Percentiles rank a stretch among this genome's conserved stretches.
phyloP scores from a whole-genome alignment of 2,113 vertebrate species.

The Cisticola juncidis region DNA sequence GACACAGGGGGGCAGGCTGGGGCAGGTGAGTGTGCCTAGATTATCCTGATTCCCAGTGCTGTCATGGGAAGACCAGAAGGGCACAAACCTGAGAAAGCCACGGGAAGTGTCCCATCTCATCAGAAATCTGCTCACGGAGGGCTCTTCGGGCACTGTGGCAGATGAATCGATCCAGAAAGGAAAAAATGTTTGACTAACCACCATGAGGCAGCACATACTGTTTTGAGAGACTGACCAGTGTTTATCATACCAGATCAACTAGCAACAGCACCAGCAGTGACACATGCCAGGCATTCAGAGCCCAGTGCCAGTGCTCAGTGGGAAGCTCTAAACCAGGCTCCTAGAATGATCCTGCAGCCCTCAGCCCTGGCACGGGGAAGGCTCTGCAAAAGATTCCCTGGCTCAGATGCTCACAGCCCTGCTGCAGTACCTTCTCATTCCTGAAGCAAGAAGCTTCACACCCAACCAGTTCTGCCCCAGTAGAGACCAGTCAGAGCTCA shows the following conservation, averaged over 20 bases:
- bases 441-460: background rate
- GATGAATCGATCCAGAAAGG: background rate
- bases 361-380: background rate
- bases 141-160: conserved; percentile 48
- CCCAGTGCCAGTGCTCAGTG: background rate
- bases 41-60: background rate
- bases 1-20: background rate
- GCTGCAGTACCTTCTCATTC: background rate
- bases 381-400: background rate
- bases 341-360: background rate
- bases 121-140: background rate
- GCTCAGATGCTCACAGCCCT: background rate
- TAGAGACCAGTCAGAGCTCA: background rate
- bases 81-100: conserved; percentile 60
- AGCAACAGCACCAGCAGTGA: background rate
- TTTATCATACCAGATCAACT: background rate
- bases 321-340: background rate
- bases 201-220: background rate
- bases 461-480: background rate
- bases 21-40: background rate
- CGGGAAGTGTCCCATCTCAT: background rate
- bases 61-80: background rate
- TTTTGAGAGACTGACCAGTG: background rate
- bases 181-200: background rate
- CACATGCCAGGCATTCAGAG: accelerated